Conservation (phyloP, 2,888 invertebrate species). For the Oscheius sp. region DNA sequence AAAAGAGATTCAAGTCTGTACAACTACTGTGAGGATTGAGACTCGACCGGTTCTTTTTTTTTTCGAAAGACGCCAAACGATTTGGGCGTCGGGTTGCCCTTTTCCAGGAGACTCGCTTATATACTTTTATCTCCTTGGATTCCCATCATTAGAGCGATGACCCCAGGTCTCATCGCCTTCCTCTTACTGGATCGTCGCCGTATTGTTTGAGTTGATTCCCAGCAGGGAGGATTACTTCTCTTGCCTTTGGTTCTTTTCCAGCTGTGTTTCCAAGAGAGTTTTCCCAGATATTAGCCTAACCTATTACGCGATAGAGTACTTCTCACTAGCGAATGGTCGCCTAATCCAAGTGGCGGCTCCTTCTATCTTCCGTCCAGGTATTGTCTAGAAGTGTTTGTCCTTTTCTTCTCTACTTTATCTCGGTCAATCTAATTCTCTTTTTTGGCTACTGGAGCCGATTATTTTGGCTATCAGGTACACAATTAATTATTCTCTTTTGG, state of each 20-base stretch:
- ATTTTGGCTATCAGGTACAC: slow-evolving; percentile 4
- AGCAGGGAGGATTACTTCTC: no score
- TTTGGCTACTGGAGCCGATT: no score
- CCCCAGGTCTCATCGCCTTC: background rate
- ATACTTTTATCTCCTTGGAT: background rate
- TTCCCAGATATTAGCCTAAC: background rate
- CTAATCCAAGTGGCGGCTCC: slow-evolving; percentile 27
- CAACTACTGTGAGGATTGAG: no score
- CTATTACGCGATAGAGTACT: slow-evolving; percentile 2
- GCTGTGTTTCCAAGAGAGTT: no score
- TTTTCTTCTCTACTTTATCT: background rate
- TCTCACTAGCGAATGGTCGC: slow-evolving; percentile 17
- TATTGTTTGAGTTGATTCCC: background rate
- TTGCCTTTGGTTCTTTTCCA: no score
- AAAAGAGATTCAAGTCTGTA: no score
- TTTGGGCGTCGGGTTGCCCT: no score
- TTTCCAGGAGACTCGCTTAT: no score
- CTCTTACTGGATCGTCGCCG: background rate
- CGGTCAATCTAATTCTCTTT: background rate
- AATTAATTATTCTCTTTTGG: slow-evolving; percentile 15
- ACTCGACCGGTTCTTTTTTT: no score
- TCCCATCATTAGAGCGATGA: background rate
- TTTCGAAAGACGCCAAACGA: no score
- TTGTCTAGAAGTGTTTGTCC: background rate
- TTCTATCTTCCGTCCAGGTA: background rate